phyloP scores from a whole-genome alignment of 2,888 invertebrate species.

The Tenthredo livida region DNA sequence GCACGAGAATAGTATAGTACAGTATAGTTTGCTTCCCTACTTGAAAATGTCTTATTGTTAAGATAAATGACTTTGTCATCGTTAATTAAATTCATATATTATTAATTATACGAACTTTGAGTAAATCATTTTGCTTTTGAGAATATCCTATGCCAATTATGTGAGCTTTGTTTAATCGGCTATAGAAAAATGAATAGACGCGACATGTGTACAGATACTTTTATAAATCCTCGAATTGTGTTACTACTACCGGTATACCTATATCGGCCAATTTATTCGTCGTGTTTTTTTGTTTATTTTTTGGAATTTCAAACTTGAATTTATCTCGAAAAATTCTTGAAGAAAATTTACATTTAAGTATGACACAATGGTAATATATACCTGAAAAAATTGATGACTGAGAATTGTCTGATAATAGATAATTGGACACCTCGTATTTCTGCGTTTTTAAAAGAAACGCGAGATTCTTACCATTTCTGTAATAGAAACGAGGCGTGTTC shows the following conservation, averaged over 20 bases:
- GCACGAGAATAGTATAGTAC: neutral
- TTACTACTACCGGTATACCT: neutral
- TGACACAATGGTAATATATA: neutral
- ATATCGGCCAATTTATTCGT: no score
- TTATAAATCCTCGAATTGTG: neutral
- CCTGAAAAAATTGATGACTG: neutral
- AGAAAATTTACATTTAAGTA: neutral
- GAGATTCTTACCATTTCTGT: neutral
- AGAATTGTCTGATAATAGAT: neutral
- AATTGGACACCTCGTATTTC: neutral
- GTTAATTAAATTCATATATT: neutral
- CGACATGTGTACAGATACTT: neutral
- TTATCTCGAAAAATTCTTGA: neutral
- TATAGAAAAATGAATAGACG: neutral
- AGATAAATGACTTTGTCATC: neutral
- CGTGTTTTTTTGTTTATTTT: neutral
- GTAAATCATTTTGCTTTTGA: neutral
- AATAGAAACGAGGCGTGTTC: neutral
- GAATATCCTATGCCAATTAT: neutral
- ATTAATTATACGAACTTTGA: neutral
- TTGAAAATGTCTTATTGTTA: neutral
- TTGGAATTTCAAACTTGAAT: neutral
- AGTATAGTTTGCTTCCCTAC: neutral
- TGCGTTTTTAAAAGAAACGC: neutral
- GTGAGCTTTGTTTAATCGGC: neutral